These are phyloP conservation scores for Chitala chitala DNA, from an alignment of 2,113 vertebrate genomes.

Conservation along the genomic window DNA sequence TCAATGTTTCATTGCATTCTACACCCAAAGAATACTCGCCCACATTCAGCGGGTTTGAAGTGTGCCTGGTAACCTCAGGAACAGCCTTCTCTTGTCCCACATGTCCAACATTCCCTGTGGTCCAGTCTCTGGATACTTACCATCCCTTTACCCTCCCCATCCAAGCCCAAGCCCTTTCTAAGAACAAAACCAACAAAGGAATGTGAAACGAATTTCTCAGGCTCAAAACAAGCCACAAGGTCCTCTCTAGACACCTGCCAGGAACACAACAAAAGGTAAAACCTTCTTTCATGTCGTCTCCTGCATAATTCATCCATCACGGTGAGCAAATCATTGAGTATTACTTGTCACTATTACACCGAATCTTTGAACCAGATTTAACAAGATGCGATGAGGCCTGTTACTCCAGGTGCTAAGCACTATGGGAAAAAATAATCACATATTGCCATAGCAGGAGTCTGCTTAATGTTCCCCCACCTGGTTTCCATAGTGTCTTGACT, in stretches of 20 bases:
- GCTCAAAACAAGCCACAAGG: neutral
- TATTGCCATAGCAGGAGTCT: neutral
- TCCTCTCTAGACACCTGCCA: neutral
- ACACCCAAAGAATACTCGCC: neutral
- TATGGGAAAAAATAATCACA: neutral
- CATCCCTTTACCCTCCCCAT: too few species aligned
- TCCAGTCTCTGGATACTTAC: neutral
- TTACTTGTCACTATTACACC: constrained; percentile 4
- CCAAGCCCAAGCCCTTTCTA: constrained; percentile 11
- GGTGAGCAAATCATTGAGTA: neutral
- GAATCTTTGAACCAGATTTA: neutral
- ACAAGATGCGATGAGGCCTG: neutral
- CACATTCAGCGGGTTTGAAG: neutral
- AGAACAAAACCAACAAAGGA: constrained; percentile 1
- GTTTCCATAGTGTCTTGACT: neutral
- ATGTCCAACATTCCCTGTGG: neutral
- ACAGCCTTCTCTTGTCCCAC: neutral
- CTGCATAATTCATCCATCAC: constrained; percentile 15
- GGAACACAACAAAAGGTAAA: constrained; percentile 1
- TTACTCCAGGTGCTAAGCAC: neutral
- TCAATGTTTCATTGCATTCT: neutral
- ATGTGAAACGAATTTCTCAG: neutral
- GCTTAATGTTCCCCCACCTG: neutral
- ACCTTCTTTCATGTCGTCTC: constrained; percentile 11
- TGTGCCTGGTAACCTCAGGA: neutral